Percentiles rank a stretch among this genome's conserved stretches.
phyloP scores from a whole-genome alignment of 2,888 invertebrate genomes.

The Harpalus rubripes region DNA sequence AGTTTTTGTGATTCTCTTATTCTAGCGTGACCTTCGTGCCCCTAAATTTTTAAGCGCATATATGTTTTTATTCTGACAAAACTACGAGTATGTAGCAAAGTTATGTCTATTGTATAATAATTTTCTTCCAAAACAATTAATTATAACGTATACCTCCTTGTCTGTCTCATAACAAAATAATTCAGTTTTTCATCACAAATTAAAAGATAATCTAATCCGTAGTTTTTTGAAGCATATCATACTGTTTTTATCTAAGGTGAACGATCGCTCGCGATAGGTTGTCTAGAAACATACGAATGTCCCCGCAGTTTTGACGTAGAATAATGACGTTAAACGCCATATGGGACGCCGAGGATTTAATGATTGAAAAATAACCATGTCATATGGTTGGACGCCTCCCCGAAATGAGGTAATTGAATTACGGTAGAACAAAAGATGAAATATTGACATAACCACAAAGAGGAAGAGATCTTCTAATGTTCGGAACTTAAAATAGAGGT shows the following conservation, averaged over 20 bases:
- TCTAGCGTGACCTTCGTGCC: no score
- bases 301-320: slow-evolving; percentile 59
- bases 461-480: slow-evolving; percentile 15
- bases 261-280: slow-evolving; percentile 54
- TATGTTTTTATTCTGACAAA: no score
- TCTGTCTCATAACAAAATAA: slow-evolving; percentile 40
- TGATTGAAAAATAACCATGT: slow-evolving; percentile 66
- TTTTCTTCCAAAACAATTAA: slow-evolving; percentile 34
- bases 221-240: slow-evolving; percentile 33
- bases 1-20: no score
- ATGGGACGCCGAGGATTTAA: slow-evolving; percentile 61
- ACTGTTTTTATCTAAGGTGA: slow-evolving; percentile 50
- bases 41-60: no score
- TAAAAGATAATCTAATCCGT: slow-evolving; percentile 45
- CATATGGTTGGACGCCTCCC: slow-evolving; percentile 63
- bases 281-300: slow-evolving; percentile 49
- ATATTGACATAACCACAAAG: slow-evolving; percentile 36
- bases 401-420: slow-evolving; percentile 64
- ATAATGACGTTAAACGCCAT: slow-evolving; percentile 65
- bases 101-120: neutral
- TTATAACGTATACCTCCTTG: slow-evolving; percentile 4
- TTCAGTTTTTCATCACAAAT: slow-evolving; percentile 52
- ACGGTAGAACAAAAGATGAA: slow-evolving; percentile 55
- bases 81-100: no score
- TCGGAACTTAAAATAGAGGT: slow-evolving; percentile 31